These are phyloP conservation scores for Nilaparvata lugens DNA, from an alignment of 1,140 invertebrate genomes.

Conservation along the genomic window DNA sequence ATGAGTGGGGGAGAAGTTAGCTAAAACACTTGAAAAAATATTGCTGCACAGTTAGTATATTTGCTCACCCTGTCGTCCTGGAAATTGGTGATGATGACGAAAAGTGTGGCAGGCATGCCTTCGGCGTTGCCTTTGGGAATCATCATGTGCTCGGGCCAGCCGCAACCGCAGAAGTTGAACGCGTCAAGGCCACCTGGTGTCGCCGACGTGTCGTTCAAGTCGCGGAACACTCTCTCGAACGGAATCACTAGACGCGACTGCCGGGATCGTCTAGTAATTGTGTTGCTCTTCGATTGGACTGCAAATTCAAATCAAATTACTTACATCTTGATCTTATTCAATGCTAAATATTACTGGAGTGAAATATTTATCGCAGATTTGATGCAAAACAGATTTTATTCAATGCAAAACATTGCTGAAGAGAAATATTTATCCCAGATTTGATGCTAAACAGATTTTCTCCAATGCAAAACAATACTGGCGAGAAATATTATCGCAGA, in stretches of 20 bases:
- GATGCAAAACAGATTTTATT: too few relatives aligned
- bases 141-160: conserved; percentile 80
- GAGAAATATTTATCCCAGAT: too few relatives aligned
- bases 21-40: too few relatives aligned
- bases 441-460: too few relatives aligned
- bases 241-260: conserved; percentile 54
- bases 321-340: too few relatives aligned
- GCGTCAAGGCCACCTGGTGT: conserved; percentile 28
- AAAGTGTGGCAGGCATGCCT: conserved; percentile 59
- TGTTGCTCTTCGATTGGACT: conserved; percentile 47
- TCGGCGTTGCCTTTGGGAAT: conserved; percentile 59
- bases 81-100: conserved; percentile 75
- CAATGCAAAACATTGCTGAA: too few relatives aligned
- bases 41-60: too few relatives aligned
- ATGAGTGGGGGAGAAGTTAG: too few relatives aligned
- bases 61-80: conserved; percentile 51
- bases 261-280: conserved; percentile 41
- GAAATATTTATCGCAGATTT: too few relatives aligned
- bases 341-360: too few relatives aligned
- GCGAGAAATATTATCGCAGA: too few relatives aligned
- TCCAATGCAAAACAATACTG: too few relatives aligned
- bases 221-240: conserved; percentile 51
- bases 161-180: conserved; percentile 72
- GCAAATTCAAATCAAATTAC: conserved; percentile 18
- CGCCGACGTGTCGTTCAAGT: conserved; percentile 39